Evolutionary conservation across 1,140 invertebrate genomes (phyloP).

Genomic region (Heliconius melpomene): DNA sequence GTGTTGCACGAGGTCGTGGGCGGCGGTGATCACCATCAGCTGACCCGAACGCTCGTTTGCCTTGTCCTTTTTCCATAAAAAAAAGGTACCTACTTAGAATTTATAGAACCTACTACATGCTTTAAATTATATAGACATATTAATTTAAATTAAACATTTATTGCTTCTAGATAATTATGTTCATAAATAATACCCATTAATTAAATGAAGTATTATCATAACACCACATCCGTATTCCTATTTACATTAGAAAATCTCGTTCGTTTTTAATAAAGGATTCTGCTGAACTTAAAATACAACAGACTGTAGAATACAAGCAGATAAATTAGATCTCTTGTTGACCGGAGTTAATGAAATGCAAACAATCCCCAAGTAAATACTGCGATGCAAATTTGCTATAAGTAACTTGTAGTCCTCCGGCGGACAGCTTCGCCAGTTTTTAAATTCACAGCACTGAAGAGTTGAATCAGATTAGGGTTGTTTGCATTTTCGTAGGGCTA

Average conservation of each 20-base stretch:
- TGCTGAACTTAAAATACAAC: slow-evolving; percentile 45
- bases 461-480: slow-evolving; percentile 16
- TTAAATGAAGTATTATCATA: background rate
- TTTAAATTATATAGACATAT: background rate
- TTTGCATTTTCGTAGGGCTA: slow-evolving; percentile 6
- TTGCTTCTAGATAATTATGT: background rate
- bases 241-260: slow-evolving; percentile 19
- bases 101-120: too few species aligned
- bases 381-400: slow-evolving; percentile 55
- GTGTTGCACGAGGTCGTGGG: too few species aligned
- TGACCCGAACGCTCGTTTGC: too few species aligned
- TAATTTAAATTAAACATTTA: background rate
- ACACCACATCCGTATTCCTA: slow-evolving; percentile 8
- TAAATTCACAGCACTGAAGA: slow-evolving; percentile 27
- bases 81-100: too few species aligned
- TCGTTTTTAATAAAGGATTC: slow-evolving; percentile 23
- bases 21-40: too few species aligned
- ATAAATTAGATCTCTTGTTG: slow-evolving; percentile 70
- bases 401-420: slow-evolving; percentile 46
- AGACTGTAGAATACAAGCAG: slow-evolving; percentile 52
- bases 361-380: slow-evolving; percentile 65
- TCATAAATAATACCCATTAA: too few species aligned
- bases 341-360: slow-evolving; percentile 70
- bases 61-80: too few species aligned
- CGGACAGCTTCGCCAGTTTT: slow-evolving; percentile 40